Evolutionary conservation across 2,888 invertebrate species (phyloP).

Genomic region (Ctena decussata): DNA sequence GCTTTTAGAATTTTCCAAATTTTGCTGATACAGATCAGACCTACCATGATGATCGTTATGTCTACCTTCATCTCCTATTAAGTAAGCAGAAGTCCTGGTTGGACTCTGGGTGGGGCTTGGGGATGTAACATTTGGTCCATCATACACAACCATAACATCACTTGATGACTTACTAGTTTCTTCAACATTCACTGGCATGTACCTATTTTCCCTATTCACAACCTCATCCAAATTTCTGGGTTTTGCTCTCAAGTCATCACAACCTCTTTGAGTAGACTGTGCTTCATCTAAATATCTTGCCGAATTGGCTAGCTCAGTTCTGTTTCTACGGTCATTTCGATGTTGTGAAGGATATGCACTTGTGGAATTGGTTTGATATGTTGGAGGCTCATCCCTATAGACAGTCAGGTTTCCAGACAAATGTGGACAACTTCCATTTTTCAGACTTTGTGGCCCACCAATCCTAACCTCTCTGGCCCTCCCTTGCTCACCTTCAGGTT

Average conservation of each 20-base stretch:
- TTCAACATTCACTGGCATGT: background rate
- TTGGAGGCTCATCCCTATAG: background rate
- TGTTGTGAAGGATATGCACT: background rate
- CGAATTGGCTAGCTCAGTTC: background rate
- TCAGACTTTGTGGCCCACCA: background rate
- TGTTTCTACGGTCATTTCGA: background rate
- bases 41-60: background rate
- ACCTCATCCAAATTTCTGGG: background rate
- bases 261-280: background rate
- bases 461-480: background rate
- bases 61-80: background rate
- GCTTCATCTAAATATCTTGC: background rate
- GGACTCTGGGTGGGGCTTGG: background rate
- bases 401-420: background rate
- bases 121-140: background rate
- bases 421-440: conserved; percentile 5
- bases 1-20: background rate
- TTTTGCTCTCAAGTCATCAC: background rate
- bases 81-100: background rate
- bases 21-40: too few relatives aligned
- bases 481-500: background rate
- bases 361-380: background rate
- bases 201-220: background rate
- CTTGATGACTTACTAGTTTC: background rate
- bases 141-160: conserved; percentile 43